Percentiles rank a stretch among this genome's conserved stretches.
Conservation (phyloP, 2,888 invertebrate genomes). For the Oscheius myriophilus region DNA sequence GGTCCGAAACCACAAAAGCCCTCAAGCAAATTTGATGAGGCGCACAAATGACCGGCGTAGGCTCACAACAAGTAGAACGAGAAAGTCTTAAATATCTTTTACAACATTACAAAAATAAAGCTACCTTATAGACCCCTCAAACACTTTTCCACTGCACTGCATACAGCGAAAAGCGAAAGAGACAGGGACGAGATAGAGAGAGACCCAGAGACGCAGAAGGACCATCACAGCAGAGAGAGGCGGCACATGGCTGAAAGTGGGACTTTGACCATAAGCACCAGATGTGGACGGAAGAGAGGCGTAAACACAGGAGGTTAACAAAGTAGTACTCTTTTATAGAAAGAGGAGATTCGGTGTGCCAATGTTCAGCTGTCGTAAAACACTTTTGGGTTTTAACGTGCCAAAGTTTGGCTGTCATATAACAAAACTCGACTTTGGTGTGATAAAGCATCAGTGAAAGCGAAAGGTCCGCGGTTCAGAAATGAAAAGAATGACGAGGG, state of each 20-base stretch:
- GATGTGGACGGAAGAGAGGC: neutral
- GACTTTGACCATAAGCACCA: neutral
- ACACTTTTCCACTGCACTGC: constrained; percentile 46
- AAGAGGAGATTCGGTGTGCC: neutral
- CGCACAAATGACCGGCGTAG: constrained; percentile 32
- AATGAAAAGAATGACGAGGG: too few relatives aligned
- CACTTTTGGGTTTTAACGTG: too few relatives aligned
- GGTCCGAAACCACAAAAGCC: constrained; percentile 44
- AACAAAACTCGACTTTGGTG: too few relatives aligned
- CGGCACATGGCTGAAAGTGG: neutral
- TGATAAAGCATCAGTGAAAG: too few relatives aligned
- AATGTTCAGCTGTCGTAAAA: too few relatives aligned
- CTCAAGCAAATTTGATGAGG: constrained; percentile 40
- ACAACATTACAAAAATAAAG: neutral
- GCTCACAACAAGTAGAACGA: constrained; percentile 40
- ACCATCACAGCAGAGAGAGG: too few relatives aligned
- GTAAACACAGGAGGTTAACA: neutral
- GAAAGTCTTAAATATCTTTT: constrained; percentile 38
- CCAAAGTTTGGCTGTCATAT: too few relatives aligned
- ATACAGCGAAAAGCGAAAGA: constrained; percentile 29
- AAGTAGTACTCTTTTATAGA: neutral
- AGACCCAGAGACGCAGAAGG: neutral
- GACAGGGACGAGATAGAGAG: neutral
- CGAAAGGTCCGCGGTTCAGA: too few relatives aligned
- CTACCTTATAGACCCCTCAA: constrained; percentile 43